Evolutionary conservation across 1,140 invertebrate genomes (phyloP).

Genomic region (Drosophila elegans): DNA sequence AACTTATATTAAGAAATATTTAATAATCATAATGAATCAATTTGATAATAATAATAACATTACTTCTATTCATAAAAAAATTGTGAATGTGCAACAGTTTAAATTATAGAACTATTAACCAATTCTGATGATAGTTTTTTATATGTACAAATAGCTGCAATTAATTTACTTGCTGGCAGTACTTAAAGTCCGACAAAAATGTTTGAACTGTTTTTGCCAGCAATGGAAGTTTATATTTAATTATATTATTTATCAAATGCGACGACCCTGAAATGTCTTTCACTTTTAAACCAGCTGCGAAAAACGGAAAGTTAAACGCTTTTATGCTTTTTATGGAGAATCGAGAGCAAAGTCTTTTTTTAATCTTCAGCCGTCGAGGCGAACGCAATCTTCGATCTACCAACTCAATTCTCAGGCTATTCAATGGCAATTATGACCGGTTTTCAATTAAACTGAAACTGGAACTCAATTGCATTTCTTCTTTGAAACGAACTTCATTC

Average conservation of each 20-base stretch:
- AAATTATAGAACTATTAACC: background rate
- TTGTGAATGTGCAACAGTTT: no score
- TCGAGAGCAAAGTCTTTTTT: constrained; percentile 45
- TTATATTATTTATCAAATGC: constrained; percentile 40
- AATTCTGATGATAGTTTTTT: background rate
- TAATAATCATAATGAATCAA: no score
- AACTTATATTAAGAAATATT: no score
- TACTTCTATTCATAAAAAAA: no score
- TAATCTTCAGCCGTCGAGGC: constrained; percentile 20
- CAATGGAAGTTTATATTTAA: constrained; percentile 35
- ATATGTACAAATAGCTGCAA: constrained; percentile 24
- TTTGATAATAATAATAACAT: no score
- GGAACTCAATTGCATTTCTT: constrained; percentile 51
- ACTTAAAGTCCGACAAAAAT: constrained; percentile 38
- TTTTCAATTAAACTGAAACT: constrained; percentile 62
- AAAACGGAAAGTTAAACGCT: constrained; percentile 72
- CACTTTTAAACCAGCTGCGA: constrained; percentile 48
- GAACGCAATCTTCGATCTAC: constrained; percentile 34
- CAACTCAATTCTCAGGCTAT: constrained; percentile 31
- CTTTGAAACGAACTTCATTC: constrained; percentile 13
- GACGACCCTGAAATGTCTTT: constrained; percentile 43
- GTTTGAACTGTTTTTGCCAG: constrained; percentile 24
- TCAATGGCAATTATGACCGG: constrained; percentile 72
- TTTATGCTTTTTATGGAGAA: constrained; percentile 48
- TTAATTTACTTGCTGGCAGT: constrained; percentile 31